Evolutionary conservation across 2,888 invertebrate species (phyloP).

Genomic region (Temnothorax ravouxi): DNA sequence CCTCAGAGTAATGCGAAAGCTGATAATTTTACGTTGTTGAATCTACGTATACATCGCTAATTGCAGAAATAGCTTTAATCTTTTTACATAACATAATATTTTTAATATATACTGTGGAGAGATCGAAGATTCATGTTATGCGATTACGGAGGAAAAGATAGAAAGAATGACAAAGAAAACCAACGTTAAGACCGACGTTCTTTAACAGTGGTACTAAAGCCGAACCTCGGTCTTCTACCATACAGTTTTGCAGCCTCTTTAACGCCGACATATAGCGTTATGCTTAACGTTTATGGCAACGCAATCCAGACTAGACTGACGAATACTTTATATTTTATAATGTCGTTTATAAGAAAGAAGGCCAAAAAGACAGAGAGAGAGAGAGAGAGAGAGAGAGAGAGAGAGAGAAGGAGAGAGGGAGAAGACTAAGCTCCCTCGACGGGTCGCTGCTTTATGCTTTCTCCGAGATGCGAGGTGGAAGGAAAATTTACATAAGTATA

Average conservation of each 20-base stretch:
- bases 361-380: background rate
- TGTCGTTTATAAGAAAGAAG: conserved; percentile 56
- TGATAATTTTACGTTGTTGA: background rate
- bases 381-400: background rate
- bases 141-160: background rate
- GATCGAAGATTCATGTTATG: conserved; percentile 3
- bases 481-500: conserved; percentile 9
- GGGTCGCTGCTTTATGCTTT: background rate
- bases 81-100: conserved; percentile 11
- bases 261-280: conserved; percentile 66
- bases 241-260: conserved; percentile 64
- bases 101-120: background rate
- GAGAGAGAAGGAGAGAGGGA: background rate
- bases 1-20: background rate
- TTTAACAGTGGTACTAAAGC: conserved; percentile 75
- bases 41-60: background rate
- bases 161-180: conserved; percentile 45
- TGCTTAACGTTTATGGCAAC: conserved; percentile 69
- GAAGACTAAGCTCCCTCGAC: conserved; percentile 10
- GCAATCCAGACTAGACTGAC: conserved; percentile 59
- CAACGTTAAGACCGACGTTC: conserved; percentile 69
- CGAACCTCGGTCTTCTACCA: conserved; percentile 11
- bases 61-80: background rate
- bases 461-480: background rate
- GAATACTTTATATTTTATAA: conserved; percentile 77